A percentile compares a stretch with the other conserved stretches of the same genome.
phyloP scores from a whole-genome alignment of 2,888 invertebrate genomes.

The Chalcis sispes region DNA sequence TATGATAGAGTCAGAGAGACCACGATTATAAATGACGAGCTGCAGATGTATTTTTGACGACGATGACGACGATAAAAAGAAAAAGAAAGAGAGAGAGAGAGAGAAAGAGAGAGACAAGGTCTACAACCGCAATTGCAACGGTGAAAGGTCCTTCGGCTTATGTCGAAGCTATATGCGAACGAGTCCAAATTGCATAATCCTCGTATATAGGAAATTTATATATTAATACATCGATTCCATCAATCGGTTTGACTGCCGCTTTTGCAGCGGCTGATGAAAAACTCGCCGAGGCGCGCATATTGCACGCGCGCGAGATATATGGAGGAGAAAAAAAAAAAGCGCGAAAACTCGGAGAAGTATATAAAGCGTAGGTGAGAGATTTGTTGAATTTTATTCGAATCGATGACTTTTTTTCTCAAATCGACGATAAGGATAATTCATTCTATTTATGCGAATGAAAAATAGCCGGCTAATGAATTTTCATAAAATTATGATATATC shows the following conservation, averaged over 20 bases:
- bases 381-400: too few species aligned
- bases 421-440: too few species aligned
- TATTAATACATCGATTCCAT: slow-evolving; percentile 51
- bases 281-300: not conserved
- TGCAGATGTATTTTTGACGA: slow-evolving; percentile 58
- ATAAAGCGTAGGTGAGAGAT: slow-evolving; percentile 3
- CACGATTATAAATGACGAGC: slow-evolving; percentile 51
- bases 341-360: too few species aligned
- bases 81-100: too few species aligned
- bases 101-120: too few species aligned
- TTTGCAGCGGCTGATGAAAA: slow-evolving; percentile 8
- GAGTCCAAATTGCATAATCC: slow-evolving; percentile 49
- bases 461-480: too few species aligned
- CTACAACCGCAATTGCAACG: slow-evolving; percentile 13
- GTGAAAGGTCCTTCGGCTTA: slow-evolving; percentile 55
- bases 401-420: too few species aligned
- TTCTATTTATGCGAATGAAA: too few species aligned
- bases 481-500: too few species aligned
- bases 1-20: slow-evolving; percentile 15
- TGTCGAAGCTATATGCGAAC: slow-evolving; percentile 35
- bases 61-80: slow-evolving; percentile 59
- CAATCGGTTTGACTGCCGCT: not conserved
- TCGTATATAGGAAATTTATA: slow-evolving; percentile 38
- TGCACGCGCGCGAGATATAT: too few species aligned
- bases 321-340: not conserved